These are phyloP conservation scores for Platyscapa corneri DNA, from an alignment of 1,140 invertebrate species.

Conservation along the genomic window DNA sequence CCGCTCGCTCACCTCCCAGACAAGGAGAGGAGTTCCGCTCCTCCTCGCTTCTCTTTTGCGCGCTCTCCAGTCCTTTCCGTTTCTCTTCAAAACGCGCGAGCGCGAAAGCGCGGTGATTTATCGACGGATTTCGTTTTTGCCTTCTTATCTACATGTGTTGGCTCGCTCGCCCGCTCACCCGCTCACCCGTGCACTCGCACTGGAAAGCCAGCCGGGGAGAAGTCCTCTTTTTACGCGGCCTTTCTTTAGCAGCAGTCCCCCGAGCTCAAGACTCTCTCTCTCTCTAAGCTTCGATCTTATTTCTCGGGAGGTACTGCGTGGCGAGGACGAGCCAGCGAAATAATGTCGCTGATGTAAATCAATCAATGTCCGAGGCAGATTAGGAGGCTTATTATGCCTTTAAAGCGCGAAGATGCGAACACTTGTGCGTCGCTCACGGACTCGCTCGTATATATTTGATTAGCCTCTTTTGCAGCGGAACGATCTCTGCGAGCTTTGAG, in stretches of 20 bases:
- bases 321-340: conserved; percentile 48
- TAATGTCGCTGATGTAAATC: conserved; percentile 64
- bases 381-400: conserved; percentile 36
- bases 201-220: background rate
- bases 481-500: background rate
- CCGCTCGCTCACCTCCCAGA: background rate
- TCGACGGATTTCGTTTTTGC: conserved; percentile 61
- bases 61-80: conserved; percentile 41
- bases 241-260: background rate
- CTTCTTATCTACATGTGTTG: conserved; percentile 21
- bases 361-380: conserved; percentile 63
- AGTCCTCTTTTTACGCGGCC: conserved; percentile 27
- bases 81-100: conserved; percentile 30
- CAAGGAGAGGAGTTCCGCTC: background rate
- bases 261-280: background rate
- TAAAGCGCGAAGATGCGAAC: conserved; percentile 20
- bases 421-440: background rate
- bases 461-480: background rate
- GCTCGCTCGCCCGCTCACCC: too few relatives aligned
- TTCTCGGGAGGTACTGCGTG: conserved; percentile 1
- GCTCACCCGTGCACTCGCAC: too few relatives aligned
- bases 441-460: conserved; percentile 37
- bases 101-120: conserved; percentile 66
- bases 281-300: conserved; percentile 37
- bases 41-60: background rate